Evolutionary conservation across 2,113 vertebrate genomes (phyloP).

Genomic region (Saccopteryx leptura): DNA sequence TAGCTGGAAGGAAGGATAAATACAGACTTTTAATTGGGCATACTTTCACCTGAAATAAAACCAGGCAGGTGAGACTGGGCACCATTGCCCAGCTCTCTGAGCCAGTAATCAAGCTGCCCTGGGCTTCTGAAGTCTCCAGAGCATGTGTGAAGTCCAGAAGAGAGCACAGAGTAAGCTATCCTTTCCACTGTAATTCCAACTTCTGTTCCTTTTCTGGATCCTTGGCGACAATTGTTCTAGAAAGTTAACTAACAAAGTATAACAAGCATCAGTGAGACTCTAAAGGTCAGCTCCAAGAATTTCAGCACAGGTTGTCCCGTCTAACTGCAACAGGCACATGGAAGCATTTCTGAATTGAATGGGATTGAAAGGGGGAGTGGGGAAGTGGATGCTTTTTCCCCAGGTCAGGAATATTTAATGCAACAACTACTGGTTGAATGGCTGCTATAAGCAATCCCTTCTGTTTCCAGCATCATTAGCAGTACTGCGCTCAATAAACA

Average conservation of each 20-base stretch:
- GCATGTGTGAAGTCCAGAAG: not conserved
- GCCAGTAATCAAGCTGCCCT: not conserved
- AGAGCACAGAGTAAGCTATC: not conserved
- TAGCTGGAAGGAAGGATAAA: not conserved
- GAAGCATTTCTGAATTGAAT: not conserved
- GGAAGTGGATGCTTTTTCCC: rapidly evolving
- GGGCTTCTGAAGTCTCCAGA: not conserved
- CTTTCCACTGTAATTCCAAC: not conserved
- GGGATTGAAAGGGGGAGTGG: not conserved
- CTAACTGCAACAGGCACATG: not conserved
- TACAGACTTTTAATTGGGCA: not conserved
- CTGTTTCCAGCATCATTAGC: not conserved
- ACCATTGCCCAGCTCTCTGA: not conserved
- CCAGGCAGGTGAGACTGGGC: not conserved
- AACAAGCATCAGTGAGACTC: not conserved
- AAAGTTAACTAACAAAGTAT: not conserved
- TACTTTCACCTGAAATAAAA: not conserved
- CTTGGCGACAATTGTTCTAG: not conserved
- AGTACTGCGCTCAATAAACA: not conserved
- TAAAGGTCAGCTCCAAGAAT: not conserved
- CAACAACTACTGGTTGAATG: not conserved
- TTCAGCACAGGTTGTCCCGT: not conserved
- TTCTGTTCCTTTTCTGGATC: not conserved
- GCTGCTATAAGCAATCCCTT: not conserved
- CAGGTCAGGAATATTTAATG: not conserved